phyloP scores from a whole-genome alignment of 2,113 vertebrate genomes.

The Ginglymostoma cirratum region DNA sequence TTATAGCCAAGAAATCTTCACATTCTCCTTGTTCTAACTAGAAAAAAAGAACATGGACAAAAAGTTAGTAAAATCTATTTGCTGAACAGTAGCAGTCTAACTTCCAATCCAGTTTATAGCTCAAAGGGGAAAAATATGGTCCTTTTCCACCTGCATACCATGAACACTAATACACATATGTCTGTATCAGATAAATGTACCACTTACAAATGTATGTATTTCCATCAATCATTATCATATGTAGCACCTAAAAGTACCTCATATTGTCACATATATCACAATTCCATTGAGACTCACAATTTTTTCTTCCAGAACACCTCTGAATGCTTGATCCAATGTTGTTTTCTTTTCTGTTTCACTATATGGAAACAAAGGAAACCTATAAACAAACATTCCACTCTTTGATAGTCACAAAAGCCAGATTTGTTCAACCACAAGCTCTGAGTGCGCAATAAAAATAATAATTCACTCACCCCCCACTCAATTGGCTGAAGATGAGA shows the following conservation, averaged over 20 bases:
- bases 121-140: no score
- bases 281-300: conserved; percentile 67
- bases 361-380: conserved; percentile 48
- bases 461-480: conserved; percentile 69
- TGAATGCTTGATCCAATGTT: conserved; percentile 87
- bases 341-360: conserved; percentile 96
- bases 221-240: neutral
- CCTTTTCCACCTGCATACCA: neutral
- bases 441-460: neutral
- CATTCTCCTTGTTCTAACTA: conserved; percentile 75
- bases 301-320: conserved; percentile 83
- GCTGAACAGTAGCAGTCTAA: neutral
- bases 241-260: neutral
- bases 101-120: no score
- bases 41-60: conserved; percentile 46
- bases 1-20: conserved; percentile 85
- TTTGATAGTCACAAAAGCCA: neutral
- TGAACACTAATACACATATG: neutral
- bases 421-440: neutral
- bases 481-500: conserved; percentile 72
- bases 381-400: neutral
- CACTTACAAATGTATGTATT: neutral
- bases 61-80: conserved; percentile 39
- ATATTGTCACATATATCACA: neutral
- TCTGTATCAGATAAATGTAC: neutral